A percentile compares a stretch with the other conserved stretches of the same genome.
phyloP scores from a whole-genome alignment of 92 coral and sea anemone species.

The Phenganax subtilis region DNA sequence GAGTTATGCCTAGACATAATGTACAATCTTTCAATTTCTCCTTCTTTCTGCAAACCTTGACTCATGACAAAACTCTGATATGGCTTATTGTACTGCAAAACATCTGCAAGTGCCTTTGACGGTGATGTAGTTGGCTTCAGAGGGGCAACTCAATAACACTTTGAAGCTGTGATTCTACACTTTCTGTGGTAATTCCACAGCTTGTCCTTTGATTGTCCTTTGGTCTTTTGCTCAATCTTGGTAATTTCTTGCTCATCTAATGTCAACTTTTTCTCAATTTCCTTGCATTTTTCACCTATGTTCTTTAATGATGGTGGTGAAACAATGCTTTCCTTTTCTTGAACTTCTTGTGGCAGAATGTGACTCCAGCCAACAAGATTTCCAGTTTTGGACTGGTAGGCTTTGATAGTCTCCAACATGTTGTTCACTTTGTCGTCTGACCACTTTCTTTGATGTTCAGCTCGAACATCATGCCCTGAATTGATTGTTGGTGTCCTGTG shows the following conservation, averaged over 20 bases:
- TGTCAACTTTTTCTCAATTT: conserved; percentile 38
- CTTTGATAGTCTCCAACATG: not conserved
- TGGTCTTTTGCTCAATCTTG: conserved; percentile 14
- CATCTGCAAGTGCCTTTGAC: conserved; percentile 28
- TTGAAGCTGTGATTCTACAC: conserved; percentile 29
- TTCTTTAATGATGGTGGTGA: conserved; percentile 36
- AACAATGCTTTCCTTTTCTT: not conserved
- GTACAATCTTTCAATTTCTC: conserved; percentile 28
- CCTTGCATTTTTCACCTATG: conserved; percentile 35
- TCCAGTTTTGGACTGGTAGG: not conserved
- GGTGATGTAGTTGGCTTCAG: conserved; percentile 33
- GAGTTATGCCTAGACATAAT: conserved; percentile 11
- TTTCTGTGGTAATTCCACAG: conserved; percentile 31
- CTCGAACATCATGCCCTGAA: conserved; percentile 13
- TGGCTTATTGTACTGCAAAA: conserved; percentile 34
- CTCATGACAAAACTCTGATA: conserved; percentile 33
- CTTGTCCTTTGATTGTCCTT: conserved; percentile 20
- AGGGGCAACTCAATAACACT: conserved; percentile 18
- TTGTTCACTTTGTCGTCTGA: conserved; percentile 29
- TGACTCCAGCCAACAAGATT: not conserved
- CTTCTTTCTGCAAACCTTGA: conserved; percentile 50
- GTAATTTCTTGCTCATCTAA: conserved; percentile 35
- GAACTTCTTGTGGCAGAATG: not conserved
- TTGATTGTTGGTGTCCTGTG: conserved; percentile 1
- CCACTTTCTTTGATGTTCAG: not conserved